Conservation (phyloP, 1,140 invertebrate genomes). For the Cepaea nemoralis region DNA sequence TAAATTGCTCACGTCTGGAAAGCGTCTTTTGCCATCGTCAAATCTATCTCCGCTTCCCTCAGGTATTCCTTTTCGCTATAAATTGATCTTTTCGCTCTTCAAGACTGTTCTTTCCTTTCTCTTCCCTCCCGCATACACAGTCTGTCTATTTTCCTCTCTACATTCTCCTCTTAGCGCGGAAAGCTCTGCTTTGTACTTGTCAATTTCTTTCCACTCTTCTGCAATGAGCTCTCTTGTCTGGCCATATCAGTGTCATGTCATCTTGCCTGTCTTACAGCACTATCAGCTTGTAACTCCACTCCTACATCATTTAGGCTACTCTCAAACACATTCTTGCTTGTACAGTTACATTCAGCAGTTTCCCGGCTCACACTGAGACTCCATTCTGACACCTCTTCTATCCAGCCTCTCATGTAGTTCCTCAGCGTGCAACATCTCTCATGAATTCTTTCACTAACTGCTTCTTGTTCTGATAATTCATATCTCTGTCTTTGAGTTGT, state of each 20-base stretch:
- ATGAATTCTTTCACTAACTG: neutral
- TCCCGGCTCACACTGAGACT: neutral
- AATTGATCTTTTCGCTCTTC: neutral
- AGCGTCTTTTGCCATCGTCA: too few relatives aligned
- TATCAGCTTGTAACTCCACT: neutral
- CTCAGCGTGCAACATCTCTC: neutral
- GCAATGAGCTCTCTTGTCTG: neutral
- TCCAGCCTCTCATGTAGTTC: neutral
- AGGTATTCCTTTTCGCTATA: neutral
- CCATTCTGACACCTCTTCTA: neutral
- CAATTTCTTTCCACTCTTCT: constrained; percentile 3
- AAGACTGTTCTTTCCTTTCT: neutral
- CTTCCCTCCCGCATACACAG: neutral
- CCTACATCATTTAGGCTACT: neutral
- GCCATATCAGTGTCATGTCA: neutral
- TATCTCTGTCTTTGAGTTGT: neutral
- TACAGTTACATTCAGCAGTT: neutral
- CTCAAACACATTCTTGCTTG: neutral
- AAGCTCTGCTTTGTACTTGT: neutral
- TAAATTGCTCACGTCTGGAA: neutral
- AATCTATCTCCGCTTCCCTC: neutral
- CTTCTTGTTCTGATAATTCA: neutral
- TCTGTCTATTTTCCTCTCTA: neutral
- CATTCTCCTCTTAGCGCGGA: constrained; percentile 5
- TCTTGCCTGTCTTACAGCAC: neutral